Percentiles rank a stretch among this genome's conserved stretches.
phyloP scores from a whole-genome alignment of 1,140 invertebrate genomes.

The Panagrolaimus sp. region DNA sequence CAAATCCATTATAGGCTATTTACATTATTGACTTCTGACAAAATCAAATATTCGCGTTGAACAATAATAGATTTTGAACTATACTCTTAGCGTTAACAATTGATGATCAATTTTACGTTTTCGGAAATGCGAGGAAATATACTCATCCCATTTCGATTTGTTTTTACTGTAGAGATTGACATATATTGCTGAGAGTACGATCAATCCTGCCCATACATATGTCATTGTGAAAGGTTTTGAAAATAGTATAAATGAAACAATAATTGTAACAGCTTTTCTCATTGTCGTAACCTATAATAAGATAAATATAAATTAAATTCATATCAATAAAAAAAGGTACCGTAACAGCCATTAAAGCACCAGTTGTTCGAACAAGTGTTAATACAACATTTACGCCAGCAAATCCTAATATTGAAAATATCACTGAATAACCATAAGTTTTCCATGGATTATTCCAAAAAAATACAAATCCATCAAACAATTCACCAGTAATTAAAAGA shows the following conservation, averaged over 20 bases:
- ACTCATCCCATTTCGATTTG: constrained; percentile 59
- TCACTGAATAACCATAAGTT: constrained; percentile 76
- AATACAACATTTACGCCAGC: constrained; percentile 84
- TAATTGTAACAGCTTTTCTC: constrained; percentile 82
- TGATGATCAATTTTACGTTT: constrained; percentile 4
- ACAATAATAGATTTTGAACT: not conserved
- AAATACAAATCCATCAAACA: constrained; percentile 72
- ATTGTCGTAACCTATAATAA: constrained; percentile 59
- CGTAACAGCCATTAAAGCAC: constrained; percentile 83
- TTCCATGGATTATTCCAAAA: constrained; percentile 70
- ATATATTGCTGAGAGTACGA: constrained; percentile 83
- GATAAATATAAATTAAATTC: not conserved
- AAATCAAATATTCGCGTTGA: not conserved
- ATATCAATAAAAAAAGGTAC: constrained; percentile 58
- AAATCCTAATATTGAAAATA: constrained; percentile 83
- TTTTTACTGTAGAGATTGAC: constrained; percentile 74
- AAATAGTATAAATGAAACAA: constrained; percentile 85
- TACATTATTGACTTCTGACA: too few species aligned
- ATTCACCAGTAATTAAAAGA: constrained; percentile 70
- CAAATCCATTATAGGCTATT: too few species aligned
- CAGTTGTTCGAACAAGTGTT: constrained; percentile 71
- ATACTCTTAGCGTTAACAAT: not conserved
- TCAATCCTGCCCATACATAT: constrained; percentile 80
- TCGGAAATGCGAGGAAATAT: constrained; percentile 19
- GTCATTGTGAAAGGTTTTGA: constrained; percentile 86